Evolutionary conservation across 2,888 invertebrate species (phyloP), one percentile per base, ranked within the genome.

Genomic region (Ptychoptera albimana): DNA sequence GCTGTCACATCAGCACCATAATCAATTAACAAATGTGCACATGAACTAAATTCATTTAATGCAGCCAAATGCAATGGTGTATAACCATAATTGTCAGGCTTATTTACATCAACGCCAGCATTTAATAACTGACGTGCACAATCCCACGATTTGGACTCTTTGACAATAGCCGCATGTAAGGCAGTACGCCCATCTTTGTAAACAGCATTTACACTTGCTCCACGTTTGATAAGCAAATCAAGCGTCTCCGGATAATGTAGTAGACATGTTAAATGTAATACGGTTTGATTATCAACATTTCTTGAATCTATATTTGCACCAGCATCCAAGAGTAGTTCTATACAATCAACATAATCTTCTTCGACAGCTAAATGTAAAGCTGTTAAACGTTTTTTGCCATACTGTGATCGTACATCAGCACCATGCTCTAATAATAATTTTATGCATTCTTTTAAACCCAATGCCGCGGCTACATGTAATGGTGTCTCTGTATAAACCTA

Each of bases 401-500:
- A 70, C 49, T 82, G 81, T 1, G 84, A 82, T 42, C 79, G 68
- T 1, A 83, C 81, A 54, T 87, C 86, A 1, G 88, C 86, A 15
- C 88, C 87, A 52, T 82, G 73, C 45, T 74, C 75, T 46, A 88
- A 67, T 15, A 92, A 69, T 49, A 91, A 66, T 59, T 77, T 73
- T 34, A 83, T 74, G 59, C 79, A 84, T 37, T 71, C 69, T 1
- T 74, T 69, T 34, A 77, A 77, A 1, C 86, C 86, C 38, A 82
- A 64, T 7, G 80, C 74, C 11, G 84, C 81, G 7, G 87, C 87
- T 23, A 85, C 80, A 55, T 88, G 87, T 16, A 88, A 63, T 0
- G 87, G 86, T 1, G 87, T 84, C 66, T 88, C 87, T 8, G 84
- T 85, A 58, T 79, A 86, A 31, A 84, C 79, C 80, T 79, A 57